phyloP scores from a whole-genome alignment of 2,888 invertebrate genomes.

The Chalcis sispes region DNA sequence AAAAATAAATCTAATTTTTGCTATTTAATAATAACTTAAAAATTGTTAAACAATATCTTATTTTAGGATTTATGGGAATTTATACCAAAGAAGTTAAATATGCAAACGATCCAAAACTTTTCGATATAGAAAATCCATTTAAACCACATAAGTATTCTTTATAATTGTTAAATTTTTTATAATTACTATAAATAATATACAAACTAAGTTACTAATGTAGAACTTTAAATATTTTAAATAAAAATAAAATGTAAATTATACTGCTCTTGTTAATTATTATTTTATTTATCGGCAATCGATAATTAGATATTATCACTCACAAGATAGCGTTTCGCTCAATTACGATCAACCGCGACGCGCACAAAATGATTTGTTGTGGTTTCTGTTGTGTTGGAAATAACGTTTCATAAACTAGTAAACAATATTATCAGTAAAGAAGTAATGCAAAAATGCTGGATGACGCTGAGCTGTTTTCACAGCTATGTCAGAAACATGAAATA shows the following conservation, averaged over 20 bases:
- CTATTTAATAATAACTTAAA: not conserved
- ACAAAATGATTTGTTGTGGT: conserved; percentile 51
- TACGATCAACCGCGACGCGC: not conserved
- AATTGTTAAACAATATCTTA: not conserved
- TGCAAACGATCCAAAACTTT: conserved; percentile 91
- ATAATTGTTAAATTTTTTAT: conserved; percentile 48
- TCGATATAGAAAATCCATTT: conserved; percentile 90
- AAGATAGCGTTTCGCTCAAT: conserved; percentile 31
- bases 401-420: conserved; percentile 5
- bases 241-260: too few relatives aligned
- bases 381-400: conserved; percentile 40
- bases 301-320: not conserved
- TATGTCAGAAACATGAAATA: conserved; percentile 67
- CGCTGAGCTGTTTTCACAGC: conserved; percentile 66
- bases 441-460: conserved; percentile 62
- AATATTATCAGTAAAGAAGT: not conserved
- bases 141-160: conserved; percentile 82
- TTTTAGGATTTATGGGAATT: conserved; percentile 85
- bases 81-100: conserved; percentile 89
- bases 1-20: not conserved
- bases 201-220: not conserved
- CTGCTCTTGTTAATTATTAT: too few relatives aligned
- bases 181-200: conserved; percentile 45
- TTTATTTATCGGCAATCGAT: conserved; percentile 39
- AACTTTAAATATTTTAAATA: conserved; percentile 30